Percentiles rank a stretch among this genome's conserved stretches.
Evolutionary conservation across 2,797 vertebrate species (phyloP).

Genomic region (Hippopotamyrus pictus): DNA sequence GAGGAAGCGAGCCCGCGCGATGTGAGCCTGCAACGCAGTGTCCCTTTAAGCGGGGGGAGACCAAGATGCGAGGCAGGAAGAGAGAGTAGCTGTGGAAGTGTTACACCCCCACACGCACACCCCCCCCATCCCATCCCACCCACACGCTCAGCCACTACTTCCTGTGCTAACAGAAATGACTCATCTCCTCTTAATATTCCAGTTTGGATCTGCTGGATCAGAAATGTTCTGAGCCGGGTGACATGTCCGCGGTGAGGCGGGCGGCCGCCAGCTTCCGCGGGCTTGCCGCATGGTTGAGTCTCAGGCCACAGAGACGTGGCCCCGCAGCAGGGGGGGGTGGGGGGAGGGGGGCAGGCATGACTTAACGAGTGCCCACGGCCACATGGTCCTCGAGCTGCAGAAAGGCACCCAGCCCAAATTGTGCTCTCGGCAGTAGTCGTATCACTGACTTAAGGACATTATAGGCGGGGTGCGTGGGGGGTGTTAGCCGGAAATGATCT

Average conservation of each 20-base stretch:
- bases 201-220: slow-evolving; percentile 38
- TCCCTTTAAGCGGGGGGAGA: slow-evolving; percentile 9
- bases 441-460: neutral
- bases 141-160: slow-evolving; percentile 37
- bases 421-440: neutral
- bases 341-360: slow-evolving; percentile 13
- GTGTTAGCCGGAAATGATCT: neutral
- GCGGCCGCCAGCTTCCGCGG: slow-evolving; percentile 5
- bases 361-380: slow-evolving; percentile 8
- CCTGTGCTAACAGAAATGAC: slow-evolving; percentile 65
- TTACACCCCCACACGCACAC: slow-evolving; percentile 33
- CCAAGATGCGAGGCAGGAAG: slow-evolving; percentile 5
- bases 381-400: slow-evolving; percentile 4
- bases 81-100: slow-evolving; percentile 15
- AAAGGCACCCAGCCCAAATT: neutral
- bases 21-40: neutral
- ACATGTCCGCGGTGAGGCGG: neutral
- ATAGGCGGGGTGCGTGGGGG: neutral
- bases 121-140: slow-evolving; percentile 38
- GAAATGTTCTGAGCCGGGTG: slow-evolving; percentile 10
- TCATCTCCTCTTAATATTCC: slow-evolving; percentile 59
- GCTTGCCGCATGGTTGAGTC: neutral
- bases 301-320: neutral
- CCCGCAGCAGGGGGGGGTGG: neutral
- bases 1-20: neutral